Conservation (phyloP, 1,140 invertebrate species). For the Brachionus manjavacas region DNA sequence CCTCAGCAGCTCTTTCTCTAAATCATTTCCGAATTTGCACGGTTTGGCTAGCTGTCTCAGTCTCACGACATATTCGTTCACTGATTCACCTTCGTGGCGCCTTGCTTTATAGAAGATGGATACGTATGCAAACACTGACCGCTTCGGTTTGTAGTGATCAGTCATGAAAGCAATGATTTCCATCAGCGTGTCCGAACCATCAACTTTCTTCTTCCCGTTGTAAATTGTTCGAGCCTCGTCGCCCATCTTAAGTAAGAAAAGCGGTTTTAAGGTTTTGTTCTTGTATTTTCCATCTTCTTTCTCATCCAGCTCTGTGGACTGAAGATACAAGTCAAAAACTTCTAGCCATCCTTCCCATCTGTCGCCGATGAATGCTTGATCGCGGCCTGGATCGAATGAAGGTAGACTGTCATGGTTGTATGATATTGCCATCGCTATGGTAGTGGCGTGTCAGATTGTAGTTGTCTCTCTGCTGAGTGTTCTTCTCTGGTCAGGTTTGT, state of each 20-base stretch:
- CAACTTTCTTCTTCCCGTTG: not conserved
- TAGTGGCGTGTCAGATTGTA: not conserved
- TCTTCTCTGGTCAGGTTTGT: not conserved
- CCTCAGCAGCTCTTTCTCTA: not conserved
- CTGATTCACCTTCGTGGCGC: not conserved
- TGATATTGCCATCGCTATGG: not conserved
- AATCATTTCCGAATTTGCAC: not conserved
- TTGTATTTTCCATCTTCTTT: not conserved
- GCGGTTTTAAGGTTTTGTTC: not conserved
- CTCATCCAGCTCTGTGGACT: not conserved
- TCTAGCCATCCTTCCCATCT: not conserved
- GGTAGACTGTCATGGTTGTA: not conserved
- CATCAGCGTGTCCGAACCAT: not conserved
- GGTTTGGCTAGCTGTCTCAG: not conserved
- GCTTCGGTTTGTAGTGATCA: not conserved
- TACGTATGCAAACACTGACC: not conserved
- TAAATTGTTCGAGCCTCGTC: not conserved
- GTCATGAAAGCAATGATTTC: not conserved
- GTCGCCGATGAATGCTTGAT: not conserved
- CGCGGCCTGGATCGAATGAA: not conserved
- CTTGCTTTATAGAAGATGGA: not conserved
- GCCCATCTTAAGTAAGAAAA: not conserved
- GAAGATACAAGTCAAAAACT: not conserved
- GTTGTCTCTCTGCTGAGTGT: not conserved
- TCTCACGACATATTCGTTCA: not conserved